Percentiles rank a stretch among this genome's conserved stretches.
These are phyloP conservation scores for Cygnus buccinator DNA, from an alignment of 2,113 vertebrate species.

Conservation along the genomic window DNA sequence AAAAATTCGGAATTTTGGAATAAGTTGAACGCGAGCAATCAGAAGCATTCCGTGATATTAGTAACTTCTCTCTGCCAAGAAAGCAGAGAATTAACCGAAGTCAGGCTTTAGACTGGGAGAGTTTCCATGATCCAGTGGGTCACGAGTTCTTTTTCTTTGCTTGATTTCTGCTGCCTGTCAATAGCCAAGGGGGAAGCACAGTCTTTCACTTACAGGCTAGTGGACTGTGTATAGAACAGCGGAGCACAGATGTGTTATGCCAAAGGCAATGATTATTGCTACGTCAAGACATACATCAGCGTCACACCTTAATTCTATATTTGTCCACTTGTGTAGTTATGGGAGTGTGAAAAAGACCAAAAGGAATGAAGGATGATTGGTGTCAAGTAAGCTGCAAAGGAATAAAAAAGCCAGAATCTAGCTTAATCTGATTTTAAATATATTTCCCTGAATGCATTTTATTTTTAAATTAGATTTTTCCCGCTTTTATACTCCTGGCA, in stretches of 20 bases:
- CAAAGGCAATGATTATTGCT: neutral
- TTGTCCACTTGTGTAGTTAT: neutral
- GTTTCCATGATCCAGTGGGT: conserved; percentile 77
- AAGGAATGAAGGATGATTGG: neutral
- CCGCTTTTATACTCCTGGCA: conserved; percentile 51
- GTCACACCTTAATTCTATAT: neutral
- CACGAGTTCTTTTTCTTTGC: conserved; percentile 69
- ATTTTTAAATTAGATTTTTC: conserved; percentile 59
- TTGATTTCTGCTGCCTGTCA: conserved; percentile 75
- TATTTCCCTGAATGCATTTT: conserved; percentile 4
- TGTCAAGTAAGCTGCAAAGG: conserved; percentile 17
- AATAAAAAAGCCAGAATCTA: neutral
- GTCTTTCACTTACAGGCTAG: conserved; percentile 13
- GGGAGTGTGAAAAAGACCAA: neutral
- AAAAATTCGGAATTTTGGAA: neutral
- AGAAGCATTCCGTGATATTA: neutral
- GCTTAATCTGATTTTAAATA: neutral
- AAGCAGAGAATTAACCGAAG: conserved; percentile 21
- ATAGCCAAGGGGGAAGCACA: conserved; percentile 46
- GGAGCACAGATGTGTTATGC: neutral
- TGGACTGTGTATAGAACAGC: neutral
- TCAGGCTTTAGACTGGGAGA: conserved; percentile 32
- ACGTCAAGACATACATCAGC: neutral
- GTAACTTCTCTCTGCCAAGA: conserved; percentile 9
- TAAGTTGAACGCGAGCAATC: neutral